phyloP scores from a whole-genome alignment of 2,113 vertebrate species.

The Phylloscopus trochiloides region DNA sequence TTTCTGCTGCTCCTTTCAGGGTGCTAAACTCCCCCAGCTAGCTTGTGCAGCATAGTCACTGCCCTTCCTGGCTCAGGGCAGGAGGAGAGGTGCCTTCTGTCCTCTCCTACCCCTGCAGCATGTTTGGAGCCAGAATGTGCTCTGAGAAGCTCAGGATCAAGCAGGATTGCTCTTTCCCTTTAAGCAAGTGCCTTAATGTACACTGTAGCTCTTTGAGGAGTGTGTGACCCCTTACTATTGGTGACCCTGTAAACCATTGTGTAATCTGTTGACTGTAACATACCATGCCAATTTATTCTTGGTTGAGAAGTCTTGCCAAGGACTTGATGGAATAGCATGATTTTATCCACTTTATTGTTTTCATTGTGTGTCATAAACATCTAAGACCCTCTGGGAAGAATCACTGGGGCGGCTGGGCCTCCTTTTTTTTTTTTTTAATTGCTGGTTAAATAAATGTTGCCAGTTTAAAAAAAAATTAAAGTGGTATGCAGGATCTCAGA shows the following conservation, averaged over 20 bases:
- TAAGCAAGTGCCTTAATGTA: not conserved
- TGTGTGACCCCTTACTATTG: conserved; percentile 30
- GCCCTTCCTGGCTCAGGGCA: not conserved
- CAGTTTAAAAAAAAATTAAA: conserved; percentile 36
- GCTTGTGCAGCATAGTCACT: not conserved
- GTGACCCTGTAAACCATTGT: conserved; percentile 53
- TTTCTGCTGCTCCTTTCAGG: not conserved
- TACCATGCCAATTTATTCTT: conserved; percentile 50
- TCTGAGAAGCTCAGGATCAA: not conserved
- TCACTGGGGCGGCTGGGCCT: conserved; percentile 34
- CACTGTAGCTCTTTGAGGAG: not conserved
- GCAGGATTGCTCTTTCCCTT: not conserved
- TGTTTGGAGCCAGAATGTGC: not conserved
- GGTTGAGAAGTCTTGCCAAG: conserved; percentile 51
- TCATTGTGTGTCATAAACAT: conserved; percentile 66
- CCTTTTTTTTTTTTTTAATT: conserved; percentile 43
- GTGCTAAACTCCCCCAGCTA: not conserved
- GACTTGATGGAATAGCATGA: conserved; percentile 57
- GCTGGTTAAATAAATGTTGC: conserved; percentile 59
- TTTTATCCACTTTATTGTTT: conserved; percentile 67
- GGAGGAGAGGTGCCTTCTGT: not conserved
- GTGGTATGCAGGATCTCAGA: conserved; percentile 37
- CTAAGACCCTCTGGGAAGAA: conserved; percentile 65
- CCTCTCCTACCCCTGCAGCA: not conserved
- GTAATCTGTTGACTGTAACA: conserved; percentile 58